Evolutionary conservation across 30 jellyfish, hydroid and myxozoan genomes (phyloP), one percentile per base, ranked within the genome.

Genomic region (Aurelia coerulea): DNA sequence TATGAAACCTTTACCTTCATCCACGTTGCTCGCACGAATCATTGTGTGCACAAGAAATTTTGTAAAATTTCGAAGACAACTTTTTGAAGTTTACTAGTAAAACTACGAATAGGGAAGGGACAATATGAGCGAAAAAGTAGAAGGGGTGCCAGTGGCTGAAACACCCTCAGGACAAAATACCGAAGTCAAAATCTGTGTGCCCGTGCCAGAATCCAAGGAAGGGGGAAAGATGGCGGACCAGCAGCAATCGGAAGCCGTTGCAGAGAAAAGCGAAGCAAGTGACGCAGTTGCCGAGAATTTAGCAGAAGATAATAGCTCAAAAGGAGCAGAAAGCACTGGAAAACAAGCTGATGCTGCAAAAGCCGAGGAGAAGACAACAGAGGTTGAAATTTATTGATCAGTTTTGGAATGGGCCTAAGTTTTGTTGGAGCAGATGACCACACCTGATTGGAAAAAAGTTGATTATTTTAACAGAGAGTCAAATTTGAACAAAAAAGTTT

Each of bases 341-440:
- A 34, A 60, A 60, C 70, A 60, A 23, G 12, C 10, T 13, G 35
- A 60, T 60, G 35, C 70, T 60, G 70, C 35, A 60, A 60, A 60
- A 23, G 10, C 70, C 14, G 70, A 60, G 70, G 70, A 23, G 31
- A 63, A 41, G n/a, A 60, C 79, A 53, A 31, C 67, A 68, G 86
- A 42, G 83, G 86, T 75, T 75, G 74, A 13, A 4, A 33, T 23
- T 39, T 2, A 75, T 13, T n/a, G 33, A 75, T 59, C 54, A 18
- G 10, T 0, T n/a, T 46, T 46, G 53, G 56, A 7, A 46, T 46
- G 39, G 59, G 46, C 66, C 74, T 42, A 54, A 31, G 39, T 23
- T 62, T 41, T 54, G 86, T 7, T 6, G 56, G 8, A 46, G 8
- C 13, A 46, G 2, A 5, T 46, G 56, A 46, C 56, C 56, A 46